Evolutionary conservation across 2,888 invertebrate species (phyloP).

Genomic region (Hesperia comma): DNA sequence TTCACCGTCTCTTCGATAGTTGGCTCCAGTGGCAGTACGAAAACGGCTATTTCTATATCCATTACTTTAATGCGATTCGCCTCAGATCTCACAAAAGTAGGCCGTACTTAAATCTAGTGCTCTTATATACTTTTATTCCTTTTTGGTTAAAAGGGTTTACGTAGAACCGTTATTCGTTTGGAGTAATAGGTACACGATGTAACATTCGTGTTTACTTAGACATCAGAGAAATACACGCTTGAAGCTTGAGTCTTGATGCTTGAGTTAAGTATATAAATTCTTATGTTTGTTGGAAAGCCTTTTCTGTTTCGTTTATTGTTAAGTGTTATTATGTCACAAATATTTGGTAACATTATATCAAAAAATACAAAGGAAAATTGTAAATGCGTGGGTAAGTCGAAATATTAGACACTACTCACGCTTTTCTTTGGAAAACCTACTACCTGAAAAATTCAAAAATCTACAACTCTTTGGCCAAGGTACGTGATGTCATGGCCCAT

Average conservation of each 20-base stretch:
- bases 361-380: background rate
- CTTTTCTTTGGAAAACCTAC: no score
- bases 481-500: no score
- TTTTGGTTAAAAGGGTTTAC: constrained; percentile 37
- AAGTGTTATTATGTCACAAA: constrained; percentile 33
- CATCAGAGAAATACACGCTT: constrained; percentile 32
- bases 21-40: constrained; percentile 39
- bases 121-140: constrained; percentile 32
- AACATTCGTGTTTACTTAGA: constrained; percentile 30
- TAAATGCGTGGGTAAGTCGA: no score
- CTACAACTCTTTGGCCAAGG: no score
- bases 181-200: constrained; percentile 20
- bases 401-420: no score
- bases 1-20: constrained; percentile 21
- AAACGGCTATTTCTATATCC: constrained; percentile 66
- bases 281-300: constrained; percentile 27
- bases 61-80: constrained; percentile 70
- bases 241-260: constrained; percentile 7
- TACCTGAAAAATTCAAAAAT: no score
- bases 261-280: constrained; percentile 19
- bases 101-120: constrained; percentile 37
- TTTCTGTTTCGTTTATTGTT: constrained; percentile 34
- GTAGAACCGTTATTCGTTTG: constrained; percentile 28
- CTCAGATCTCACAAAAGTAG: constrained; percentile 53
- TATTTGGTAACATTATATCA: constrained; percentile 24